These are phyloP conservation scores for Nothoprocta perdicaria DNA, from an alignment of 2,113 vertebrate species.

Conservation along the genomic window DNA sequence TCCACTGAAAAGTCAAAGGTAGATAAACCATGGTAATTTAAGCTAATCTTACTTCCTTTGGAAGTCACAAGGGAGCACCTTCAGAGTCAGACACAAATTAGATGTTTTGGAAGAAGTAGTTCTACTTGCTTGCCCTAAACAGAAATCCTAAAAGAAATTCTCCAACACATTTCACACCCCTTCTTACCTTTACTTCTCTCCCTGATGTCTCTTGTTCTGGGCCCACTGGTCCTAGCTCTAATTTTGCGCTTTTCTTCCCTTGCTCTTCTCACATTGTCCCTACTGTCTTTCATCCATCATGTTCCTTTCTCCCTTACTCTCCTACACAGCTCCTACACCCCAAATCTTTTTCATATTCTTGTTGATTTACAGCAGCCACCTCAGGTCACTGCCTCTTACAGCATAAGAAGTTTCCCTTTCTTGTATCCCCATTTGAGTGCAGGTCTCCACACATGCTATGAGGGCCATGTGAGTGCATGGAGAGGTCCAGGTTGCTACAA, in stretches of 20 bases:
- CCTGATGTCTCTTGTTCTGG: not conserved
- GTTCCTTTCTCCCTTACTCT: not conserved
- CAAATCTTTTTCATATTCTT: constrained; percentile 8
- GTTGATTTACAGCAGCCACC: constrained; percentile 28
- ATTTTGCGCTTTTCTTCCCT: not conserved
- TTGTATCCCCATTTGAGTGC: not conserved
- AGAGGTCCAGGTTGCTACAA: constrained; percentile 17
- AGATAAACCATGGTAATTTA: not conserved
- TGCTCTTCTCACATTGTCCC: not conserved
- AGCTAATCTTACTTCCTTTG: not conserved
- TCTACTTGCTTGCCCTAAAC: not conserved
- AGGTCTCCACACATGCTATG: not conserved
- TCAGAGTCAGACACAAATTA: not conserved
- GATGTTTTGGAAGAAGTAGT: not conserved
- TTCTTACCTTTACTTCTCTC: not conserved
- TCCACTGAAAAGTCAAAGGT: too few relatives aligned
- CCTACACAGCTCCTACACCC: not conserved
- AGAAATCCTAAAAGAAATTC: not conserved
- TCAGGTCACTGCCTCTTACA: constrained; percentile 27
- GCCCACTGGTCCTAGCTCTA: not conserved
- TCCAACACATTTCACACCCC: not conserved
- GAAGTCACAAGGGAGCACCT: not conserved
- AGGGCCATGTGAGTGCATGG: not conserved
- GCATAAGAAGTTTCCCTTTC: constrained; percentile 4
- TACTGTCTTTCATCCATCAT: not conserved